Percentiles rank a stretch among this genome's conserved stretches.
Evolutionary conservation across 2,888 invertebrate genomes (phyloP).

Genomic region (Pseudoips prasinana): DNA sequence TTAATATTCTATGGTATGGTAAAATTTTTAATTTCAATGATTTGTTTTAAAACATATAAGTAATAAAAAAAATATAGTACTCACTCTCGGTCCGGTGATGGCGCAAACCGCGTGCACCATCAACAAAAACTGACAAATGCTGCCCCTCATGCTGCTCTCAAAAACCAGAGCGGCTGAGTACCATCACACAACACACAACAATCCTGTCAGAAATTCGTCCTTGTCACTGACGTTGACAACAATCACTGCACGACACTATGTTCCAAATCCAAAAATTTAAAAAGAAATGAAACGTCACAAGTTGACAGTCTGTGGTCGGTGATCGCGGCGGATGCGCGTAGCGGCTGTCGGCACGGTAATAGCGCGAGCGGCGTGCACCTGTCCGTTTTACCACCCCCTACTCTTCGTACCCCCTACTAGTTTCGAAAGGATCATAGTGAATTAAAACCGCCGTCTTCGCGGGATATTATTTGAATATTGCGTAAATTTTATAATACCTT

Average conservation of each 20-base stretch:
- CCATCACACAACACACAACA: conserved; percentile 72
- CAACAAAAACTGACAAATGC: conserved; percentile 64
- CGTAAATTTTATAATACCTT: conserved; percentile 46
- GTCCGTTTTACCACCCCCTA: conserved; percentile 77
- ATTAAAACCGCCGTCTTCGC: conserved; percentile 36
- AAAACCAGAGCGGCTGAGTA: conserved; percentile 69
- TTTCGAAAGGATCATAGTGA: conserved; percentile 74
- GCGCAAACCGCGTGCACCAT: conserved; percentile 76
- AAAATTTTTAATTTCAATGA: no score
- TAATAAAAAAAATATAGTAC: conserved; percentile 26
- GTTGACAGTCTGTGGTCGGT: conserved; percentile 37
- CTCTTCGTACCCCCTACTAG: conserved; percentile 65
- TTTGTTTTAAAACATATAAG: no score
- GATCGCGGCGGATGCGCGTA: conserved; percentile 54
- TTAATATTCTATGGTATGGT: no score
- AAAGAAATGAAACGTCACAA: conserved; percentile 30
- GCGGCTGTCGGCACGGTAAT: conserved; percentile 59
- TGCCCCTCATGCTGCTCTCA: conserved; percentile 75
- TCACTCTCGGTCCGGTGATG: conserved; percentile 76
- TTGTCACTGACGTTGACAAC: conserved; percentile 35
- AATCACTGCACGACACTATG: conserved; percentile 46
- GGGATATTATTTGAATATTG: conserved; percentile 61
- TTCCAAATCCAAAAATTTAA: conserved; percentile 27
- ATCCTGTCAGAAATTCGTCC: conserved; percentile 47
- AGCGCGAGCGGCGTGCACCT: conserved; percentile 58